A percentile compares a stretch with the other conserved stretches of the same genome.
These are phyloP conservation scores for Lytechinus variegatus DNA, from an alignment of 35 echinoderm and acorn worm species.

Conservation along the genomic window DNA sequence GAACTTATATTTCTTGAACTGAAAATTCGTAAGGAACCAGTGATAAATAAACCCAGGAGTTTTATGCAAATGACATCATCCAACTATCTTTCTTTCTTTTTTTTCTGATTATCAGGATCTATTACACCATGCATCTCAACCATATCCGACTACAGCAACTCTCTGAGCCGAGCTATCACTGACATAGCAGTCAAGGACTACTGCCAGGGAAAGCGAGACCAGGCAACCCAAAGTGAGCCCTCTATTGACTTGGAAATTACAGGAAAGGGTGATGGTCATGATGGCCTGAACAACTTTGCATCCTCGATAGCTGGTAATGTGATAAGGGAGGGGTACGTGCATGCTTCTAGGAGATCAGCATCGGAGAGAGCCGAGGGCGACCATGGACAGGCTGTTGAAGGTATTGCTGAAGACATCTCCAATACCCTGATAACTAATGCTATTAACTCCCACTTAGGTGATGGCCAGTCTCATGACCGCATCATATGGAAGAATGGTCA, in stretches of 20 bases:
- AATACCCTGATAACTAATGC: background rate
- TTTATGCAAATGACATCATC: no score
- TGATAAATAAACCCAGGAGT: no score
- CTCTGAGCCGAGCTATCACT: constrained; percentile 85
- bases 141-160: constrained; percentile 69
- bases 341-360: constrained; percentile 13
- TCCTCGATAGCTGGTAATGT: constrained; percentile 1
- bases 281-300: constrained; percentile 35
- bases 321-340: background rate
- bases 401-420: background rate
- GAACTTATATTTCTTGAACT: no score
- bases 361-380: background rate
- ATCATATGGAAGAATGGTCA: background rate
- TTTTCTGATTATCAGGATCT: constrained; percentile 49
- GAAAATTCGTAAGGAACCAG: no score
- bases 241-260: constrained; percentile 1
- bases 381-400: background rate
- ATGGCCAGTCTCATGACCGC: background rate
- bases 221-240: constrained; percentile 15
- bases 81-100: background rate
- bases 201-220: constrained; percentile 36
- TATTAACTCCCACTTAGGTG: background rate
- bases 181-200: constrained; percentile 84
- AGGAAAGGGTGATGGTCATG: constrained; percentile 3
- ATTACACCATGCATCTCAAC: constrained; percentile 44